Evolutionary conservation across 2,797 vertebrate species (phyloP), one percentile per base, ranked within the genome.

Genomic region (Peromyscus aztecus): DNA sequence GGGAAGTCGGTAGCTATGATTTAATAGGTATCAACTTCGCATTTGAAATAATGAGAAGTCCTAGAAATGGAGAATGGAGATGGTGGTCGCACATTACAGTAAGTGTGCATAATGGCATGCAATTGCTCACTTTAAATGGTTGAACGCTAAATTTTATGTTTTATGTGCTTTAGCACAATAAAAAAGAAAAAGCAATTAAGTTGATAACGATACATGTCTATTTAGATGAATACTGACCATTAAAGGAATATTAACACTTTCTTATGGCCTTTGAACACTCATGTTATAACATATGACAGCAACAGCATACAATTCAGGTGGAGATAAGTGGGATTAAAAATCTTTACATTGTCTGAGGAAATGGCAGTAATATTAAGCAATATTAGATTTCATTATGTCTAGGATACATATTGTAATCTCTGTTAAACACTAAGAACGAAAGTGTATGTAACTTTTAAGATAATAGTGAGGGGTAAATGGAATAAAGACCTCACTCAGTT

Each of bases 231-330:
- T 71, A 63, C 37, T 82, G 57, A 77, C 77, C 73, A 73, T 77
- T 82, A 67, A 65, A 90, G 55, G 57, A 76, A 52, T 90, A 90
- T 90, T 91, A 87, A 67, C 76, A 67, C 59, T 57, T 90, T 95
- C 46, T 87, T 96, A 77, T n/a, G 67, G 67, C 40, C 52, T 91
- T 87, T 59, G 46, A 82, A 59, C 67, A 67, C 23, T 87, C 76
- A 27, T 49, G 27, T 73, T 81, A 76, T n/a, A 82, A 87, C 16
- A 67, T 6, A 65, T 55, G 65, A 87, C 31, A 76, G 19, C 19
- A 76, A 61, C 27, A 59, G 46, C 49, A 46, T 76, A 59, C 17
- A 61, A 59, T 82, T 76, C 49, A 82, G 95, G 65, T 67, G 24
- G 59, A 90, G 67, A 31, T 40, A 59, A 90, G 63, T n/a, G 34